phyloP scores from a whole-genome alignment of 1,140 invertebrate genomes.

The Aphelinus atriplicis region DNA sequence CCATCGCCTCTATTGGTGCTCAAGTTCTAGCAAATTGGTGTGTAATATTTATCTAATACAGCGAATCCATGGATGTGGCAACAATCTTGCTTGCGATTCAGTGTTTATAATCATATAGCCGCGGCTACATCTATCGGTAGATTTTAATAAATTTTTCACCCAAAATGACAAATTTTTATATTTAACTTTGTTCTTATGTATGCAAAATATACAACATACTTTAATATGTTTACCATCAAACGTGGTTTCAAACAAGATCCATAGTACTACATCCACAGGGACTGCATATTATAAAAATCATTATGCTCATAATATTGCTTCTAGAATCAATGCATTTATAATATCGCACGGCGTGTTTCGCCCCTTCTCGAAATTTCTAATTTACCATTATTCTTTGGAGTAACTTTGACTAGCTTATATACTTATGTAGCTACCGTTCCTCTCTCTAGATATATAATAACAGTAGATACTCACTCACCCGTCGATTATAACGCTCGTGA shows the following conservation, averaged over 20 bases:
- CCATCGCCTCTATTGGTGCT: slow-evolving; percentile 46
- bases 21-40: slow-evolving; percentile 40
- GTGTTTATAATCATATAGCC: too few relatives aligned
- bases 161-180: too few relatives aligned
- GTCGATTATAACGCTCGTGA: slow-evolving; percentile 7
- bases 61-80: background rate
- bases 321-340: slow-evolving; percentile 5
- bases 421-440: background rate
- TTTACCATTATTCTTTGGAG: slow-evolving; percentile 12
- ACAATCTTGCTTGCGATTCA: too few relatives aligned
- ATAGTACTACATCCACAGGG: background rate
- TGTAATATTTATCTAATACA: background rate
- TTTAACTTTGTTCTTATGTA: too few relatives aligned
- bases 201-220: too few relatives aligned
- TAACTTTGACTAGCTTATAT: slow-evolving; percentile 9
- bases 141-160: too few relatives aligned
- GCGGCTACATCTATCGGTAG: too few relatives aligned
- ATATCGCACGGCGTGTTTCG: slow-evolving; percentile 17
- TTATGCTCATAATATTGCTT: slow-evolving; percentile 10
- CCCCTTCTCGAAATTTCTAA: slow-evolving; percentile 9
- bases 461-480: background rate
- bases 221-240: too few relatives aligned
- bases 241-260: too few relatives aligned
- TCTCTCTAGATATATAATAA: slow-evolving; percentile 9
- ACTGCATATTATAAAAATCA: background rate